Conservation (phyloP, 2,888 invertebrate genomes). For the Cosmorhoe ocellata region DNA sequence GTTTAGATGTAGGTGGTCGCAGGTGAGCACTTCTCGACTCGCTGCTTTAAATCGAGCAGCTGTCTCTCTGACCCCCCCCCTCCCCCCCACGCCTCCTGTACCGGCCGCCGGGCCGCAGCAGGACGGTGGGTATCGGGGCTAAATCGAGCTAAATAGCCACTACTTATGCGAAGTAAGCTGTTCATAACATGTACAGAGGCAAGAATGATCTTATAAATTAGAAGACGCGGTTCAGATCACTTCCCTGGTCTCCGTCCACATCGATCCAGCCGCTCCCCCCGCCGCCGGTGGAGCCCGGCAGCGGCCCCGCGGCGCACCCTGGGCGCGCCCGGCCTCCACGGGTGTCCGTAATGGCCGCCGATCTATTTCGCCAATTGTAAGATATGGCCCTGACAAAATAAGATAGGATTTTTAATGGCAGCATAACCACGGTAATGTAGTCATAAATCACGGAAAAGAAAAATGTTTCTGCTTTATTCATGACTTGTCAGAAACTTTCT, state of each 20-base stretch:
- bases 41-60: conserved; percentile 22
- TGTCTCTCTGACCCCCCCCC: conserved; percentile 15
- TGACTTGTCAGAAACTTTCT: neutral
- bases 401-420: conserved; percentile 58
- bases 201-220: too few species aligned
- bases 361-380: conserved; percentile 60
- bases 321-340: conserved; percentile 10
- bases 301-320: too few species aligned
- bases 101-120: too few species aligned
- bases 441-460: conserved; percentile 46
- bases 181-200: too few species aligned
- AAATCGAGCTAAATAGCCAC: too few species aligned
- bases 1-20: conserved; percentile 40
- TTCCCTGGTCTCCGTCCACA: too few species aligned
- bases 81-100: conserved; percentile 3
- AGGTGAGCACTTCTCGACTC: conserved; percentile 46
- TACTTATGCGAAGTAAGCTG: too few species aligned
- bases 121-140: too few species aligned
- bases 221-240: too few species aligned
- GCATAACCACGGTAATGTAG: conserved; percentile 52
- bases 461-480: conserved; percentile 32
- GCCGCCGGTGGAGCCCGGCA: too few species aligned
- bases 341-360: conserved; percentile 45
- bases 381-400: conserved; percentile 58
- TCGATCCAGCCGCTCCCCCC: too few species aligned